Percentiles rank a stretch among this genome's conserved stretches.
Evolutionary conservation across 2,113 vertebrate genomes (phyloP).

Genomic region (Rhinoptilus africanus): DNA sequence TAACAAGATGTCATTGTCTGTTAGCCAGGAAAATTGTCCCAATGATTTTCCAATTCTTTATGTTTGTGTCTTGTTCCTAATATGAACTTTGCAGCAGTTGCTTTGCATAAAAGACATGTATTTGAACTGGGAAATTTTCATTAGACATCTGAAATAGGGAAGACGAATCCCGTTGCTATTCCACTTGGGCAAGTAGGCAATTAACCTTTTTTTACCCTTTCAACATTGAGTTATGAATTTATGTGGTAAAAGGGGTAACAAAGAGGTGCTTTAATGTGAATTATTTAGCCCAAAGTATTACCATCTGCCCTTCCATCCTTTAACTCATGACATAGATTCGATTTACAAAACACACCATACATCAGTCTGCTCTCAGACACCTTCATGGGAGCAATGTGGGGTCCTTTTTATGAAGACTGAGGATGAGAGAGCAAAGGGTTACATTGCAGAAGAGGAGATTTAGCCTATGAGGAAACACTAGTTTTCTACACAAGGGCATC

Average conservation of each 20-base stretch:
- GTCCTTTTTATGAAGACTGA: not conserved
- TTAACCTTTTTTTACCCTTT: not conserved
- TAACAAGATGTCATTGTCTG: not conserved
- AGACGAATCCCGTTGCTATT: not conserved
- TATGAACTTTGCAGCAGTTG: not conserved
- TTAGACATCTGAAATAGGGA: not conserved
- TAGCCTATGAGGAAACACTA: not conserved
- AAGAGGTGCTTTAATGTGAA: not conserved
- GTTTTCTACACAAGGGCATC: not conserved
- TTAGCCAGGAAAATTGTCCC: not conserved
- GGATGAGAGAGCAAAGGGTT: not conserved
- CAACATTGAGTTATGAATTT: not conserved
- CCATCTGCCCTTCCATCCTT: not conserved
- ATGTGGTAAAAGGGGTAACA: not conserved
- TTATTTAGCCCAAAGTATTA: not conserved
- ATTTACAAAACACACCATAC: not conserved
- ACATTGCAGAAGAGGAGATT: rapidly evolving
- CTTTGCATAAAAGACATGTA: not conserved
- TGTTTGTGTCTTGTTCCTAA: not conserved
- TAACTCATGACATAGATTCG: not conserved
- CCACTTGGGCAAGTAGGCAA: not conserved
- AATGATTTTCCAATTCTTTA: not conserved
- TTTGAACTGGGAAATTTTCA: not conserved
- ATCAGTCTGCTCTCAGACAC: not conserved
- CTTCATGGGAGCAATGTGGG: not conserved